Base-by-base conservation (phyloP, 2,113 vertebrate species). In the Rhinichthys klamathensis region DNA sequence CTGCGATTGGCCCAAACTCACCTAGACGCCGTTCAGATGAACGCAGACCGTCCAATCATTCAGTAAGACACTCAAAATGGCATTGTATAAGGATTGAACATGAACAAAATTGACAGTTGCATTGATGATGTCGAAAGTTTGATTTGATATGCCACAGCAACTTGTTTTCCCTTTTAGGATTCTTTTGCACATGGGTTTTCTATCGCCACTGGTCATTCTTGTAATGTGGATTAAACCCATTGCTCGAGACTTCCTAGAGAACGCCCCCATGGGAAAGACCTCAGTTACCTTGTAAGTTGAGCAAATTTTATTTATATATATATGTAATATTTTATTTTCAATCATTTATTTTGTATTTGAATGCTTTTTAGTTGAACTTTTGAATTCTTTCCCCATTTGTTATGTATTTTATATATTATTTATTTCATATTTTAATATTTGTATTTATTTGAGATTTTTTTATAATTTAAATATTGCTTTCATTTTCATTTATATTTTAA, bases 1-100 rank as follows among this genome's bases (percentile, higher is more conserved):
- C 95, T 99, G 85, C 95, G 98, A 18, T 89, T 99, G 93, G 97
- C 98, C 38, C 97, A 99, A 95, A 99, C 96, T 0, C 98, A 99
- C 89, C 91, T 97, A 0, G 98, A 99, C 0, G 96, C 97, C 0
- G 94, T 99, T 0, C 93, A 94, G 89, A 92, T 96, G 94, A 95
- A 96, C 0, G 92, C 94, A 0, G 92, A 94, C 84, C 93, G 90
- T 4, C 98, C 97, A 0, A 65, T 96, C 89, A 91, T 96, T 35
- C 97, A 97, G 97, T 98, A 92, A 86, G 92, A 87, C 63, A 0
- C 23, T 6, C 74, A 16, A 13, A 1, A 32, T 77, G 70, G 15
- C 23, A 7, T 32, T 60, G 1, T 6, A 32, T 16, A 61, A 60
- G 15, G 2, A 63, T 13, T 4, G 10, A n/a, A 69, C 13, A 6